A percentile compares a stretch with the other conserved stretches of the same genome.
phyloP scores from a whole-genome alignment of 2,888 invertebrate species.

The Pyralis farinalis region DNA sequence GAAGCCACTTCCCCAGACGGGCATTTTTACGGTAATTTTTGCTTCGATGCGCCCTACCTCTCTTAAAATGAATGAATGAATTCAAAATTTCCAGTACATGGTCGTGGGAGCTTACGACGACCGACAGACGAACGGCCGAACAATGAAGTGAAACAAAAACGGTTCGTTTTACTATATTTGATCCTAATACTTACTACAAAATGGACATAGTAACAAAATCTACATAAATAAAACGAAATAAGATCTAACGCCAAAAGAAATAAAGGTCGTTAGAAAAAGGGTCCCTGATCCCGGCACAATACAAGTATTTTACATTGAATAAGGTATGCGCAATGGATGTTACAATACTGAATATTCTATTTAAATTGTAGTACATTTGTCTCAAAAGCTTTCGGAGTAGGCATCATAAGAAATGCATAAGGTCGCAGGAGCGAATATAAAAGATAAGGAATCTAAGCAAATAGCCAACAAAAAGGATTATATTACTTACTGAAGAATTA shows the following conservation, averaged over 20 bases:
- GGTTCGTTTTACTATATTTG: too few species aligned
- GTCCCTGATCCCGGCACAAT: slow-evolving; percentile 25
- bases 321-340: slow-evolving; percentile 63
- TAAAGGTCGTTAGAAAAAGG: slow-evolving; percentile 33
- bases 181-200: too few species aligned
- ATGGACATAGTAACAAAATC: too few species aligned
- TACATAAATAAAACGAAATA: too few species aligned
- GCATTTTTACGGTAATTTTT: too few species aligned
- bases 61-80: too few species aligned
- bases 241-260: slow-evolving; percentile 7
- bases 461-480: slow-evolving; percentile 32
- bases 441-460: slow-evolving; percentile 38
- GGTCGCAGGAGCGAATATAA: slow-evolving; percentile 44
- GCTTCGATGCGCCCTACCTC: too few species aligned
- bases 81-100: too few species aligned
- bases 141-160: too few species aligned
- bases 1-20: too few species aligned
- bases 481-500: slow-evolving; percentile 3
- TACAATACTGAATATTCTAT: slow-evolving; percentile 70
- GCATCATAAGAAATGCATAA: slow-evolving; percentile 67
- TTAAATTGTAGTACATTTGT: slow-evolving; percentile 69
- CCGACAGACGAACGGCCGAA: too few species aligned
- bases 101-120: too few species aligned
- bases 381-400: slow-evolving; percentile 58
- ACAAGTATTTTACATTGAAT: slow-evolving; percentile 58